Evolutionary conservation across 2,888 invertebrate genomes (phyloP).

Genomic region (Drosophila macrothrix): DNA sequence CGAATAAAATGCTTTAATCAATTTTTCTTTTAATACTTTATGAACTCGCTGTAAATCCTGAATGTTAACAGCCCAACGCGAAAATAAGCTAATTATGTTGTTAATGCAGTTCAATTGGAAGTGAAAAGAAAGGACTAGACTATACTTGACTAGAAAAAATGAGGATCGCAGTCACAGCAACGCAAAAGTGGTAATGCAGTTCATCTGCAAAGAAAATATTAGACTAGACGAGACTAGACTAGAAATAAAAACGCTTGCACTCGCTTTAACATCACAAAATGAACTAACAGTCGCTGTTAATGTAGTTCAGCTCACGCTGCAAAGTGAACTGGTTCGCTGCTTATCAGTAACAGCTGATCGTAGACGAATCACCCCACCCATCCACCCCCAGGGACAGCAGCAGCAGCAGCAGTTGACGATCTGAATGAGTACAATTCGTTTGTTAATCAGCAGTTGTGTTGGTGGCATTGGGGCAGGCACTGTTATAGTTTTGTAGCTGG

Average conservation of each 20-base stretch:
- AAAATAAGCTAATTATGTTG: not conserved
- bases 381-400: slow-evolving; percentile 1
- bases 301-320: not conserved
- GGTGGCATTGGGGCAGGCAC: slow-evolving; percentile 20
- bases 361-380: not conserved
- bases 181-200: not conserved
- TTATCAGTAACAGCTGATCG: slow-evolving; percentile 51
- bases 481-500: slow-evolving; percentile 16
- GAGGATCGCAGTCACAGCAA: not conserved
- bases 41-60: not conserved
- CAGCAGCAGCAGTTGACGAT: not conserved
- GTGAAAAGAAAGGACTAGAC: not conserved
- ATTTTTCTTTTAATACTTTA: not conserved
- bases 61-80: not conserved
- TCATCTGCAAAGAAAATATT: not conserved
- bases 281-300: slow-evolving; percentile 9
- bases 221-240: not conserved
- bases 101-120: not conserved
- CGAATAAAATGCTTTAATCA: not conserved
- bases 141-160: too few relatives aligned
- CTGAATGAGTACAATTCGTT: slow-evolving; percentile 25
- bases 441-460: slow-evolving; percentile 33
- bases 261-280: slow-evolving; percentile 1
- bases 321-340: slow-evolving; percentile 13
- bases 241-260: not conserved